These are phyloP conservation scores for Macquaria australasica DNA, from an alignment of 2,113 vertebrate species.

Conservation along the genomic window DNA sequence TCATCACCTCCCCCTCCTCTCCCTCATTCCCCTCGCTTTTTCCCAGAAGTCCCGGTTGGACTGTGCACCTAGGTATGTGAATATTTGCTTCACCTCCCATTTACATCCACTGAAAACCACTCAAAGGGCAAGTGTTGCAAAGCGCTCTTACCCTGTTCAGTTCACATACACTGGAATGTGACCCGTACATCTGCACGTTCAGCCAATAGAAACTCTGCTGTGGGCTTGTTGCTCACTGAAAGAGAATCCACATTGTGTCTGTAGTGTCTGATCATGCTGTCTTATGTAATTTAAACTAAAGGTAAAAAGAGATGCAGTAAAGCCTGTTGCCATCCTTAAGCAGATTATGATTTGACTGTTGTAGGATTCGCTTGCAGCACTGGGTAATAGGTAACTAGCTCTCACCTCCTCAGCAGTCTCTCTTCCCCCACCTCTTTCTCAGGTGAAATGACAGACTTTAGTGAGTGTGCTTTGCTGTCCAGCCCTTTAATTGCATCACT, in stretches of 20 bases:
- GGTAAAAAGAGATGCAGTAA: background rate
- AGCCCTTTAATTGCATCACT: conserved; percentile 32
- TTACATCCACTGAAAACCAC: background rate
- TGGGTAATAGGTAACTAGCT: background rate
- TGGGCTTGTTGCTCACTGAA: background rate
- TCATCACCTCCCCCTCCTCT: background rate
- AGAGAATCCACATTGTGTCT: no score
- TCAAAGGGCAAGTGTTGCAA: background rate
- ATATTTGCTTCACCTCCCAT: background rate
- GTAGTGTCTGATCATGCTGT: background rate
- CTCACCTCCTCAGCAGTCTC: background rate
- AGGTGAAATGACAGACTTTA: conserved; percentile 42
- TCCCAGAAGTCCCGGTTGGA: background rate
- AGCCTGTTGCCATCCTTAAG: background rate
- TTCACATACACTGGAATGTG: background rate
- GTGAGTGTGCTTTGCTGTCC: background rate
- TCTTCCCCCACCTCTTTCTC: background rate
- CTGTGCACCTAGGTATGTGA: background rate
- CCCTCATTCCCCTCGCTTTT: background rate
- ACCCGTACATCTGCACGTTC: background rate
- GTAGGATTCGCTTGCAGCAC: background rate
- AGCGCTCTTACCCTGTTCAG: background rate
- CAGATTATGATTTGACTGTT: background rate
- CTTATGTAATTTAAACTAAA: background rate
- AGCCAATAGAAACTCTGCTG: background rate